Base-by-base conservation (phyloP, 1,140 invertebrate genomes). In the Bombyx mandarina region DNA sequence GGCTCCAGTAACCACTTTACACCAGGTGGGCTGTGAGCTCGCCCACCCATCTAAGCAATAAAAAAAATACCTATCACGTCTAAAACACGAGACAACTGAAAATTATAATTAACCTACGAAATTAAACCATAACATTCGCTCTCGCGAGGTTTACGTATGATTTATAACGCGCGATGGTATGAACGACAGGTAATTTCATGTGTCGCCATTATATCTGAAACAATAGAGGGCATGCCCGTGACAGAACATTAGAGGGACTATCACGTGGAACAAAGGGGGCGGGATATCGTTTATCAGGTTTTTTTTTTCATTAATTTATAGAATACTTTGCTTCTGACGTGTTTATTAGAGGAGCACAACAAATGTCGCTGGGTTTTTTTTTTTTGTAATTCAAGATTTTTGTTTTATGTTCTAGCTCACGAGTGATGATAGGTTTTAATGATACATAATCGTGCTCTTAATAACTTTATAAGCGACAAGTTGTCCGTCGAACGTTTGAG, bases 231-330 rank as follows among this genome's bases (percentile, higher is more conserved):
- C 55, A 62, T 81, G 80, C 58, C 49, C 55, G 59, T 79, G 80
- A 83, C 80, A 81, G 63, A 72, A 75, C 77, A 83, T 83, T 83
- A 83, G 68, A 66, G 47, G 46, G 61, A 54, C 67, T 63, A 77
- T 82, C 73, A 73, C 67, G 59, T 60, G 45, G 52, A 60, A 73
- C 70, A 75, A 77, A 71, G 58, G 63, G 65, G 18, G 26, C n/a
- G 8, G 53, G 50, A 48, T 63, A 56, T 62, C 61, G 52, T 63
- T 63, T 73, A 71, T 68, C 61, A 65, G 60, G 57, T 67, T 68
- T 66, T 62, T 64, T 63, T 73, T 35, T 35, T 35, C 46, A 47
- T 47, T 47, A 51, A 46, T 59, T 42, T 50, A 58, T 50, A 45
- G 6, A 45, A 9, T 49, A 52, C 26, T 26, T 50, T 7, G 51